Evolutionary conservation across 2,797 vertebrate species (phyloP), one percentile per base, ranked within the genome.

Genomic region (Numenius phaeopus): DNA sequence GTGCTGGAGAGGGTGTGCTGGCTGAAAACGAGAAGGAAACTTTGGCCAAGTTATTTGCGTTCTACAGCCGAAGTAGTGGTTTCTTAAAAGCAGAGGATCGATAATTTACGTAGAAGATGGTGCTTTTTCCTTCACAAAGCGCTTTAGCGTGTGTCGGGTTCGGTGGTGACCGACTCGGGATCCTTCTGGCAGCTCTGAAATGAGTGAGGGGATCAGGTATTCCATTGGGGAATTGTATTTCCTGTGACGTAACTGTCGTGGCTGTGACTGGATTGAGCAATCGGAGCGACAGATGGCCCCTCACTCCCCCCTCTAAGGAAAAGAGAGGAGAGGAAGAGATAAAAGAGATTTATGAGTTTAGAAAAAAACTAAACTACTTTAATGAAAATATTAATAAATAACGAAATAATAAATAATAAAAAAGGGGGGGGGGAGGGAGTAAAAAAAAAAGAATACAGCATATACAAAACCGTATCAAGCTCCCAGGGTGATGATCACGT

Each of bases 1-100:
- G 46, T 71, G 32, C 50, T 80, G 69, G 69, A 34, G 44, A 21
- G 54, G 37, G 30, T 27, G 30, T 10, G 14, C 49, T 32, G 47
- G 47, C 24, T 29, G 37, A 37, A 80, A 37, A 14, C 2, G 11
- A 34, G 55, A 40, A 26, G 46, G 40, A 21, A 42, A 17, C 39
- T 70, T 42, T 6, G 42, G 47, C 12, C 1, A 6, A 47, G 39
- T 30, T 52, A 7, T 8, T 57, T 0, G 0, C 29, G 40, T 55
- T 57, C 27, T 42, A 9, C 54, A 29, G 44, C 14, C 39, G n/a
- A 22, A 50, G 26, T 5, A 4, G 18, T n/a, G 10, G 34, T 30
- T 59, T 47, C 27, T n/a, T 18, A 12, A 2, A 20, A 59, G 66
- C 2, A 17, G 52, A 14, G 42, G 20, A 9, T 13, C 13, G 50